Percentiles rank a stretch among this genome's conserved stretches.
These are phyloP conservation scores for Linnaemya tessellans DNA, from an alignment of 2,888 invertebrate species.

Conservation along the genomic window DNA sequence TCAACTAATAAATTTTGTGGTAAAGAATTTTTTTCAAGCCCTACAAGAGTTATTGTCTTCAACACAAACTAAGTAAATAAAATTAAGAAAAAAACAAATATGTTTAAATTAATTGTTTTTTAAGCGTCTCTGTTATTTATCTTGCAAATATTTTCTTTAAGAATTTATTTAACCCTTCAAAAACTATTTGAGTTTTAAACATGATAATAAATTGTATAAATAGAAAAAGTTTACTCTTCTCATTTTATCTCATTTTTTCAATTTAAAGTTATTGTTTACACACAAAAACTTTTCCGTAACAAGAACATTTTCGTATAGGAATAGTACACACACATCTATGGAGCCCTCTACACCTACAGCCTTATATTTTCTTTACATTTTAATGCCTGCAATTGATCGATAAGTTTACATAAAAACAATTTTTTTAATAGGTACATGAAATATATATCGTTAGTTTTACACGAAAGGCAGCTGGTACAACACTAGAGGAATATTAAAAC, in stretches of 20 bases:
- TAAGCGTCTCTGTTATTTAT: not conserved
- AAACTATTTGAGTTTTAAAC: constrained; percentile 21
- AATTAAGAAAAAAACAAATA: not conserved
- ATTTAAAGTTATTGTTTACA: constrained; percentile 42
- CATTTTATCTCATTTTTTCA: constrained; percentile 12
- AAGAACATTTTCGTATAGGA: not conserved
- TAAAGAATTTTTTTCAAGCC: not conserved
- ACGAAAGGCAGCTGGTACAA: too few species aligned
- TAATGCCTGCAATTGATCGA: not conserved
- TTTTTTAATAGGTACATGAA: too few species aligned
- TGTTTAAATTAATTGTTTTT: not conserved
- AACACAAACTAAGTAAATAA: not conserved
- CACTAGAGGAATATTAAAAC: too few species aligned
- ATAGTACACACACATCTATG: not conserved
- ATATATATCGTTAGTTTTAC: too few species aligned
- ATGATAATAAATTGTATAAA: not conserved
- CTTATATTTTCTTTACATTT: not conserved
- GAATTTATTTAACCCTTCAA: constrained; percentile 22
- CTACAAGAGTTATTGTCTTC: not conserved
- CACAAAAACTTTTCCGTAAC: not conserved
- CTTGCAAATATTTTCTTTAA: constrained; percentile 4
- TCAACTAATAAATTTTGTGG: not conserved
- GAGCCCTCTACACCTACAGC: not conserved
- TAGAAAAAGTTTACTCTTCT: constrained; percentile 3
- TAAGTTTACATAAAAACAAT: too few species aligned